These are phyloP conservation scores for Xiphophorus hellerii DNA, from an alignment of 2,113 vertebrate genomes.

Conservation along the genomic window DNA sequence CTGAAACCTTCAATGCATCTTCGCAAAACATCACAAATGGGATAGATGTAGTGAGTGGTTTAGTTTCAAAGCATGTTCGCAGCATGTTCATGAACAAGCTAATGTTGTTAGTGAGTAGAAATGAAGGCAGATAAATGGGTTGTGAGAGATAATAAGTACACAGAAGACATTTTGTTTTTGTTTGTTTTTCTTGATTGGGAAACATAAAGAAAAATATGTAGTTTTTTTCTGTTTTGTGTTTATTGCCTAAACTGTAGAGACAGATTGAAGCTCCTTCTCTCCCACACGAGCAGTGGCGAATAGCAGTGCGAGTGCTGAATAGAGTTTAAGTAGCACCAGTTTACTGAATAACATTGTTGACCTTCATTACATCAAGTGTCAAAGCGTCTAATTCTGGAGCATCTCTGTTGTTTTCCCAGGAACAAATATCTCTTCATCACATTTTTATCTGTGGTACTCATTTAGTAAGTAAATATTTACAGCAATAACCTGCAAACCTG, in stretches of 20 bases:
- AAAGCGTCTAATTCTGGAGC: conserved; percentile 10
- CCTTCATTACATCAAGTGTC: conserved; percentile 30
- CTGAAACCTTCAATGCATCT: conserved; percentile 71
- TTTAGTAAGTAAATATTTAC: neutral
- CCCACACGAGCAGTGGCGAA: neutral
- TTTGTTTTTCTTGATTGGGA: neutral
- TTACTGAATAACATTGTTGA: conserved; percentile 33
- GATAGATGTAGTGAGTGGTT: conserved; percentile 47
- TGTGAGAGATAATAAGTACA: conserved; percentile 13
- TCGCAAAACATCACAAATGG: conserved; percentile 71
- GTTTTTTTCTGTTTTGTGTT: neutral
- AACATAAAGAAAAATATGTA: neutral
- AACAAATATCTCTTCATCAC: neutral
- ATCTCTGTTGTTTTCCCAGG: neutral
- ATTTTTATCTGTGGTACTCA: neutral
- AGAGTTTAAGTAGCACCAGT: conserved; percentile 2
- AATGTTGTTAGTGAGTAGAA: neutral
- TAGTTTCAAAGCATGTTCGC: conserved; percentile 35
- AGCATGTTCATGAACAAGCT: conserved; percentile 24
- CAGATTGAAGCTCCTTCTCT: neutral
- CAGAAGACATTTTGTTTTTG: neutral
- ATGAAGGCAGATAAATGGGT: conserved; percentile 14
- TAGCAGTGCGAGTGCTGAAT: neutral
- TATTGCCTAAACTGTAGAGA: conserved; percentile 22
- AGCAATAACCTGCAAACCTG: neutral